Conservation (phyloP, 1,140 invertebrate genomes). For the Sitobion miscanthi region DNA sequence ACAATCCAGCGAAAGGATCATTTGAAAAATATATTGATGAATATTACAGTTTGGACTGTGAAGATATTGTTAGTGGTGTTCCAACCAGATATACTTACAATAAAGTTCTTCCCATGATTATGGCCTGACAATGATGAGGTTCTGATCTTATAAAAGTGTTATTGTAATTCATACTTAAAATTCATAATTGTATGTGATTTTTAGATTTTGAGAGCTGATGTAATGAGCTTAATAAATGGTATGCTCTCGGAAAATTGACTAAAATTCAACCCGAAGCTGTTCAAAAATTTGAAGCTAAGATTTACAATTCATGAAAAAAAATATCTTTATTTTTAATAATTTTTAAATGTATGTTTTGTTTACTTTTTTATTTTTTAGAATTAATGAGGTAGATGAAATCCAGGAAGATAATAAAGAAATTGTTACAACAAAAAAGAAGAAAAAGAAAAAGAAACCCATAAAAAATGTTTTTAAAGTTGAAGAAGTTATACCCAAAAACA, state of each 20-base stretch:
- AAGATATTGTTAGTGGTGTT: constrained; percentile 90
- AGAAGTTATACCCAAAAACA: background rate
- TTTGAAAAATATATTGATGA: constrained; percentile 92
- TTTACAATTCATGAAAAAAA: constrained; percentile 66
- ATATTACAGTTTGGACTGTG: constrained; percentile 93
- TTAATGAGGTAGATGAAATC: constrained; percentile 19
- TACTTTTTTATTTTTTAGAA: background rate
- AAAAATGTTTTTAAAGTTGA: constrained; percentile 46
- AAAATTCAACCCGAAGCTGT: constrained; percentile 77
- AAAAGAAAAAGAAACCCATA: constrained; percentile 12
- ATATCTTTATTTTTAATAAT: background rate
- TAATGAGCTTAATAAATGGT: constrained; percentile 93
- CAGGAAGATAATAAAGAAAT: constrained; percentile 2
- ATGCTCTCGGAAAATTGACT: constrained; percentile 88
- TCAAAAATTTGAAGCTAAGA: constrained; percentile 80
- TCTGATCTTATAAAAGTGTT: constrained; percentile 57
- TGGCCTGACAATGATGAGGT: constrained; percentile 92
- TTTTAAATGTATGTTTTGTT: background rate
- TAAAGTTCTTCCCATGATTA: constrained; percentile 85
- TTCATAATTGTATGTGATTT: background rate
- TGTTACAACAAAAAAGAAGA: constrained; percentile 27
- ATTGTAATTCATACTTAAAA: background rate
- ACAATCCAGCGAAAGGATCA: constrained; percentile 79
- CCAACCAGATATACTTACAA: constrained; percentile 94
- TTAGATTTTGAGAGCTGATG: constrained; percentile 87